Evolutionary conservation across 1,140 invertebrate genomes (phyloP).

Genomic region (Probaryconus sp.): DNA sequence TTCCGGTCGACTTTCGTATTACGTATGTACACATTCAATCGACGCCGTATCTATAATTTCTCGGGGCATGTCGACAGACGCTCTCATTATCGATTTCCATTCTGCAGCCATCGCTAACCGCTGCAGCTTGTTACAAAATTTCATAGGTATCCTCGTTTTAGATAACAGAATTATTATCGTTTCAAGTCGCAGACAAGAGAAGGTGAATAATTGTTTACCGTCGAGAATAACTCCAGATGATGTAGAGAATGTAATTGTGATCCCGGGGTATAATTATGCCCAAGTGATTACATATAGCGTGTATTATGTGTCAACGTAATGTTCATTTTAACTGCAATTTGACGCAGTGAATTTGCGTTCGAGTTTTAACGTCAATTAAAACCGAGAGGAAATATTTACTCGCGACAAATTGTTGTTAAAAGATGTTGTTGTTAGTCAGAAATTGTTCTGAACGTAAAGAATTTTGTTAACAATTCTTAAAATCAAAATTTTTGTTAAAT

Average conservation of each 20-base stretch:
- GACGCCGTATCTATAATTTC: slow-evolving; percentile 54
- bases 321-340: slow-evolving; percentile 16
- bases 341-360: slow-evolving; percentile 12
- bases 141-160: slow-evolving; percentile 46
- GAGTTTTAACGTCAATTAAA: slow-evolving; percentile 5
- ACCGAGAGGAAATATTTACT: too few species aligned
- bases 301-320: slow-evolving; percentile 24
- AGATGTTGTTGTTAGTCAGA: too few species aligned
- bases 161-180: slow-evolving; percentile 56
- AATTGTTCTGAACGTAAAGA: too few species aligned
- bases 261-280: slow-evolving; percentile 37
- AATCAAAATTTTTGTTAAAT: too few species aligned
- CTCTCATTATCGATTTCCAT: slow-evolving; percentile 62
- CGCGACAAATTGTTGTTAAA: too few species aligned
- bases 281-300: slow-evolving; percentile 21
- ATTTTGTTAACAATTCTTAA: too few species aligned
- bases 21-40: slow-evolving; percentile 42
- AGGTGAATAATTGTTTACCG: slow-evolving; percentile 55
- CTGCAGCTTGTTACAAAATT: slow-evolving; percentile 47
- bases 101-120: slow-evolving; percentile 52
- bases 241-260: slow-evolving; percentile 38
- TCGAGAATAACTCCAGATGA: slow-evolving; percentile 45
- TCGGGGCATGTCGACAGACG: slow-evolving; percentile 56
- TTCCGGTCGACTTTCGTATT: slow-evolving; percentile 11
- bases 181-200: slow-evolving; percentile 53